Conservation (phyloP, 2,888 invertebrate genomes). For the Dasysyrphus tricinctus region DNA sequence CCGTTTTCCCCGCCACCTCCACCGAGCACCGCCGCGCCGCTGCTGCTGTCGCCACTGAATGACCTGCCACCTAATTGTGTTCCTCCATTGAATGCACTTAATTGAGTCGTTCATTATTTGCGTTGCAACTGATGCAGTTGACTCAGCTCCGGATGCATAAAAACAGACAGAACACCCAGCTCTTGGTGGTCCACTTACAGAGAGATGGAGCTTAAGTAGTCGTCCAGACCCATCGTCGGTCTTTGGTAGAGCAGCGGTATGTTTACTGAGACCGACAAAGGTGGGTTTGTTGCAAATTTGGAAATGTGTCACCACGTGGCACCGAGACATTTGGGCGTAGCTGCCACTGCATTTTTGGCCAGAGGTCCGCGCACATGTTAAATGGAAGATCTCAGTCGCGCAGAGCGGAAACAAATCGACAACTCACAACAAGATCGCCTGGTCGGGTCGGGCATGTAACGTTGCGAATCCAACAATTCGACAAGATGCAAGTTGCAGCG, state of each 20-base stretch:
- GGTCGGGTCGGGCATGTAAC: constrained; percentile 33
- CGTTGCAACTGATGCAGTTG: constrained; percentile 50
- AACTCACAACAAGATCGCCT: constrained; percentile 74
- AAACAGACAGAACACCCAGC: constrained; percentile 42
- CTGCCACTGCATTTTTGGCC: constrained; percentile 59
- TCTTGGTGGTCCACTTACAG: constrained; percentile 63
- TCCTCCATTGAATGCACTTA: constrained; percentile 67
- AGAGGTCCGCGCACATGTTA: constrained; percentile 44
- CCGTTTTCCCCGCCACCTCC: not conserved
- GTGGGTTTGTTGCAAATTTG: constrained; percentile 70
- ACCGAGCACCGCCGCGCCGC: not conserved
- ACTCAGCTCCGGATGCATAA: constrained; percentile 34
- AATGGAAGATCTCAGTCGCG: constrained; percentile 70
- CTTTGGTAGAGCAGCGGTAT: not conserved
- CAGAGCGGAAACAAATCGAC: constrained; percentile 77
- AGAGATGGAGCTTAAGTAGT: constrained; percentile 32
- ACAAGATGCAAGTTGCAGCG: constrained; percentile 60
- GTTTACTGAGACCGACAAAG: constrained; percentile 59
- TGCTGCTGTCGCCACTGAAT: constrained; percentile 25
- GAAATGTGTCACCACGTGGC: constrained; percentile 75
- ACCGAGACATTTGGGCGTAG: constrained; percentile 72
- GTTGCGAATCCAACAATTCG: constrained; percentile 42
- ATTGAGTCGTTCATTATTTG: constrained; percentile 74
- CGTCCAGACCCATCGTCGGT: constrained; percentile 15
- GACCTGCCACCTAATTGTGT: constrained; percentile 70